Evolutionary conservation across 2,113 vertebrate genomes (phyloP).

Genomic region (Hoplias malabaricus): DNA sequence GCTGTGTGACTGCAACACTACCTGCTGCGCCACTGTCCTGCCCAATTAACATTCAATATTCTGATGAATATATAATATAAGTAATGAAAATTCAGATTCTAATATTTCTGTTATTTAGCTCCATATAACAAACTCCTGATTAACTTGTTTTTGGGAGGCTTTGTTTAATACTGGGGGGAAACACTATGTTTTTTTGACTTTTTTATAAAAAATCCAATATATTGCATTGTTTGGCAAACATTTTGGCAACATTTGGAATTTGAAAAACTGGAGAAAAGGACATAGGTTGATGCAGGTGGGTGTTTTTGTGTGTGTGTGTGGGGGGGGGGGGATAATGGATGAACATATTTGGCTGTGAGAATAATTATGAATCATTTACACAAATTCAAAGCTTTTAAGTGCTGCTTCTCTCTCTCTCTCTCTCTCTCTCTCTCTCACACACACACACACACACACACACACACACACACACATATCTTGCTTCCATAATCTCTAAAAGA

Average conservation of each 20-base stretch:
- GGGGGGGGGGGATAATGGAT: background rate
- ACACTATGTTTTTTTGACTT: too few species aligned
- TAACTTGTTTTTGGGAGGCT: too few species aligned
- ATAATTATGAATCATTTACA: constrained; percentile 38
- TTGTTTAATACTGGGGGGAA: too few species aligned
- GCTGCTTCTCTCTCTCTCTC: background rate
- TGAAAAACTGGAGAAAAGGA: background rate
- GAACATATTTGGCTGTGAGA: constrained; percentile 1
- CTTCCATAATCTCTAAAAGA: constrained; percentile 7
- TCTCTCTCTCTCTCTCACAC: background rate
- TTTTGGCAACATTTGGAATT: background rate
- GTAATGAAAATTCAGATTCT: too few species aligned
- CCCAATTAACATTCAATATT: too few species aligned
- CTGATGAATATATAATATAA: too few species aligned
- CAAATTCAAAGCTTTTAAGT: constrained; percentile 10
- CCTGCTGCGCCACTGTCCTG: too few species aligned
- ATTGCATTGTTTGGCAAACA: background rate
- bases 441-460: background rate
- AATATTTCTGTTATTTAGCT: too few species aligned
- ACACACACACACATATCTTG: background rate
- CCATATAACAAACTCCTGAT: too few species aligned
- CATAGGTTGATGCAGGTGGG: background rate
- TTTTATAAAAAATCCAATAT: too few species aligned
- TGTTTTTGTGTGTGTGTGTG: too few species aligned
- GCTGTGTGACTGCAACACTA: too few species aligned